These are phyloP conservation scores for Incurvaria masculella DNA, from an alignment of 2,888 invertebrate genomes.

Conservation along the genomic window DNA sequence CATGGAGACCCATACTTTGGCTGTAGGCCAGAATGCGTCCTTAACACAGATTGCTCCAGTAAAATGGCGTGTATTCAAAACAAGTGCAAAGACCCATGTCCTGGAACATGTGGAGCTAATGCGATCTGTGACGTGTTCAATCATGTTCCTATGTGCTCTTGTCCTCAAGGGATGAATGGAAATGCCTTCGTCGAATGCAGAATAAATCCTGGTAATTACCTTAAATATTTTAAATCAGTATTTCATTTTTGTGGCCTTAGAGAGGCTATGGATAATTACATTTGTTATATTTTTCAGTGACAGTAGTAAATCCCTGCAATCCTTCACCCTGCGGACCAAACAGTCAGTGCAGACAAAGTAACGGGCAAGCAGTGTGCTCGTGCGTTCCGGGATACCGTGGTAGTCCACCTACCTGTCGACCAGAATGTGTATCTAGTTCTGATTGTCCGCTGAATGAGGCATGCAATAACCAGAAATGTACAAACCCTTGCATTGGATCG, in stretches of 20 bases:
- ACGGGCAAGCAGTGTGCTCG: conserved; percentile 68
- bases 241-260: too few species aligned
- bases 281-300: conserved; percentile 26
- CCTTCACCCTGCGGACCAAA: conserved; percentile 79
- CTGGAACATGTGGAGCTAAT: conserved; percentile 66
- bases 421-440: conserved; percentile 72
- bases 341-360: conserved; percentile 68
- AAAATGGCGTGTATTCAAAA: conserved; percentile 64
- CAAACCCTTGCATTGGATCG: conserved; percentile 75
- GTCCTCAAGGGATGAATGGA: conserved; percentile 63
- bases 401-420: conserved; percentile 72
- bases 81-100: conserved; percentile 71
- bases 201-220: conserved; percentile 52
- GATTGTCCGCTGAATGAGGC: conserved; percentile 70
- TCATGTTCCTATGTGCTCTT: conserved; percentile 69
- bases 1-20: conserved; percentile 65
- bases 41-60: conserved; percentile 63
- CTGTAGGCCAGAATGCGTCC: conserved; percentile 68
- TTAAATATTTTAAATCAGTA: too few species aligned
- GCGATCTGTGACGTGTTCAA: conserved; percentile 70
- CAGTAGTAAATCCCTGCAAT: conserved; percentile 60
- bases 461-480: conserved; percentile 71
- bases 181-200: conserved; percentile 65
- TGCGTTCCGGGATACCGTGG: conserved; percentile 71
- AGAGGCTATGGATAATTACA: too few species aligned